Conservation (phyloP, 2,113 vertebrate species). For the Python bivittatus region DNA sequence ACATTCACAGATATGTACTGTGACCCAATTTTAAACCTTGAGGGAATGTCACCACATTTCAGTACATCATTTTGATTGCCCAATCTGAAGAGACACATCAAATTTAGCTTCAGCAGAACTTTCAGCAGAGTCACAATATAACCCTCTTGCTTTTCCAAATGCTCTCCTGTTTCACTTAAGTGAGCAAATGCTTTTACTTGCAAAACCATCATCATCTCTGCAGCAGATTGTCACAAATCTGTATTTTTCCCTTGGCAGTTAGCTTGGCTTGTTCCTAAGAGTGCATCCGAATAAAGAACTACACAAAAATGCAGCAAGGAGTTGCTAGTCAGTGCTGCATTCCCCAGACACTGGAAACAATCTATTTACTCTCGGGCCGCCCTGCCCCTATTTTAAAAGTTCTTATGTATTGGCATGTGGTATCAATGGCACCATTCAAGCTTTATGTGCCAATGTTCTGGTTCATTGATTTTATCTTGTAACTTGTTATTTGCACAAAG, state of each 20-base stretch:
- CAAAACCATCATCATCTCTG: not conserved
- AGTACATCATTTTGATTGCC: not conserved
- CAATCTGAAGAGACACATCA: not conserved
- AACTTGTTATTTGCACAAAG: not conserved
- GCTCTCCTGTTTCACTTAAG: not conserved
- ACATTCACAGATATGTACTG: not conserved
- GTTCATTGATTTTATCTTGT: slow-evolving; percentile 39
- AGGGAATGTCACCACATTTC: not conserved
- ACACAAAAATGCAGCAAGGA: slow-evolving; percentile 16
- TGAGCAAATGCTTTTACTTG: not conserved
- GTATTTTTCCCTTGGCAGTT: slow-evolving; percentile 26
- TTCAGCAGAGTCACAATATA: not conserved
- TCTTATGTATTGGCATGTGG: slow-evolving; percentile 12
- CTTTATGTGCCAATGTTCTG: slow-evolving; percentile 13
- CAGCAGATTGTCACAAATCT: slow-evolving; percentile 18
- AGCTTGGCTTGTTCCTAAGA: not conserved
- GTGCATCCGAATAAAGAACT: not conserved
- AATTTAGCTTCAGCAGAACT: not conserved
- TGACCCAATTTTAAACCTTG: not conserved
- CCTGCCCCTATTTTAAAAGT: not conserved
- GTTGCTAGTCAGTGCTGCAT: not conserved
- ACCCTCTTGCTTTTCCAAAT: not conserved
- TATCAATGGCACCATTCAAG: slow-evolving; percentile 1
- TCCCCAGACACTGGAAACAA: slow-evolving; percentile 7
- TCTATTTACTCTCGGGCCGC: not conserved